phyloP scores from a whole-genome alignment of 2,888 invertebrate genomes.

The Acanthosoma haemorrhoidale region DNA sequence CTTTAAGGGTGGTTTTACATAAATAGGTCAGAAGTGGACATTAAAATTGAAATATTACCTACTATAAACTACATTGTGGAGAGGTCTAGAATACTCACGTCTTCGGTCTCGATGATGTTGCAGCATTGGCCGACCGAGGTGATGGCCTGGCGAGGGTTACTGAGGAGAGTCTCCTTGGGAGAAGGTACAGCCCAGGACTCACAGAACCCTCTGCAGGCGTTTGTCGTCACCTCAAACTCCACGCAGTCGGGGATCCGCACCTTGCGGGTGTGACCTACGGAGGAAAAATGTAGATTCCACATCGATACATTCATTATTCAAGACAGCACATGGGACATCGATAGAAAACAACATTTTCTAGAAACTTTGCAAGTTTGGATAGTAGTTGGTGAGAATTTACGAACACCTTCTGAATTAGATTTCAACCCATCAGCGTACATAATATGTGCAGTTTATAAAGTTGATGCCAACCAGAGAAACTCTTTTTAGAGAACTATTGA shows the following conservation, averaged over 20 bases:
- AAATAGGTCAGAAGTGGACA: too few relatives aligned
- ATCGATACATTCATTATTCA: not conserved
- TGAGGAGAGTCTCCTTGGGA: conserved; percentile 50
- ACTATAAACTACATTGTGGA: too few relatives aligned
- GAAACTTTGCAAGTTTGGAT: too few relatives aligned
- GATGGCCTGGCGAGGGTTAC: conserved; percentile 57
- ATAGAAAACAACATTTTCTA: too few relatives aligned
- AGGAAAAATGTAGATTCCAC: conserved; percentile 19
- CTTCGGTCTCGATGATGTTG: conserved; percentile 83
- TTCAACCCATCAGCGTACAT: too few relatives aligned
- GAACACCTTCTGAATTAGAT: too few relatives aligned
- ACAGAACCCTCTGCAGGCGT: conserved; percentile 82
- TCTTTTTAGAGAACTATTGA: too few relatives aligned
- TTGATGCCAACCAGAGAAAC: too few relatives aligned
- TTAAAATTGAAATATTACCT: too few relatives aligned
- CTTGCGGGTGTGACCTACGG: conserved; percentile 67
- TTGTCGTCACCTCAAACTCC: conserved; percentile 76
- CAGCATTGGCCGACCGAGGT: conserved; percentile 83
- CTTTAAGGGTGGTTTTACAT: not conserved
- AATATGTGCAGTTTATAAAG: too few relatives aligned
- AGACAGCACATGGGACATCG: too few relatives aligned
- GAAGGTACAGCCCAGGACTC: conserved; percentile 82
- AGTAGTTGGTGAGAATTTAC: too few relatives aligned
- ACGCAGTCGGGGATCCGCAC: conserved; percentile 80
- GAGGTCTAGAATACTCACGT: conserved; percentile 52